Evolutionary conservation across 92 coral and sea anemone genomes (phyloP).

Genomic region (Porites lobata): DNA sequence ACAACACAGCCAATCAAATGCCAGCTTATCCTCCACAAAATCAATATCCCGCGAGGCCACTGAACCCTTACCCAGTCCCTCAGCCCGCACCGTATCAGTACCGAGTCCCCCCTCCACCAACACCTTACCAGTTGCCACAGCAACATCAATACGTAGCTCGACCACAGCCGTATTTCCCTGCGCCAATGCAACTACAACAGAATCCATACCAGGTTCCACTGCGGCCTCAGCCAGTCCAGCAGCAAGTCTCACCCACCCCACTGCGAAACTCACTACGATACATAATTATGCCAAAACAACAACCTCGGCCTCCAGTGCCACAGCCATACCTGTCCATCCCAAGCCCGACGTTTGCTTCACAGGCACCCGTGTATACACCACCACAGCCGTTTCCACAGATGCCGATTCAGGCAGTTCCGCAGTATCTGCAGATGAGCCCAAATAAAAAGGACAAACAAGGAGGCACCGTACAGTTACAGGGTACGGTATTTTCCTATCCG

Average conservation of each 20-base stretch:
- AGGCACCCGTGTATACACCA: conserved; percentile 9
- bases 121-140: conserved; percentile 30
- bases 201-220: conserved; percentile 30
- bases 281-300: conserved; percentile 17
- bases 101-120: conserved; percentile 24
- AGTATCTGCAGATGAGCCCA: conserved; percentile 20
- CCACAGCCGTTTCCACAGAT: conserved; percentile 14
- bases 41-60: conserved; percentile 1
- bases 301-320: conserved; percentile 11
- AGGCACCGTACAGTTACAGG: conserved; percentile 37
- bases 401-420: conserved; percentile 12
- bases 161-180: neutral
- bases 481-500: conserved; percentile 26
- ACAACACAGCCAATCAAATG: conserved; percentile 38
- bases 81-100: conserved; percentile 14
- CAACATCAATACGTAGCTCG: conserved; percentile 21
- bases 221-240: conserved; percentile 17
- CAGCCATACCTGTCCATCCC: conserved; percentile 41
- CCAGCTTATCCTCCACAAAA: conserved; percentile 44
- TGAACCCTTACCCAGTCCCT: conserved; percentile 4
- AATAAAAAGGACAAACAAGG: conserved; percentile 24
- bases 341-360: conserved; percentile 24
- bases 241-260: neutral
- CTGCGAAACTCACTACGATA: neutral
- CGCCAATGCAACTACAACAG: conserved; percentile 21